Base-by-base conservation (phyloP, 2,113 vertebrate species). In the Lates calcarifer region DNA sequence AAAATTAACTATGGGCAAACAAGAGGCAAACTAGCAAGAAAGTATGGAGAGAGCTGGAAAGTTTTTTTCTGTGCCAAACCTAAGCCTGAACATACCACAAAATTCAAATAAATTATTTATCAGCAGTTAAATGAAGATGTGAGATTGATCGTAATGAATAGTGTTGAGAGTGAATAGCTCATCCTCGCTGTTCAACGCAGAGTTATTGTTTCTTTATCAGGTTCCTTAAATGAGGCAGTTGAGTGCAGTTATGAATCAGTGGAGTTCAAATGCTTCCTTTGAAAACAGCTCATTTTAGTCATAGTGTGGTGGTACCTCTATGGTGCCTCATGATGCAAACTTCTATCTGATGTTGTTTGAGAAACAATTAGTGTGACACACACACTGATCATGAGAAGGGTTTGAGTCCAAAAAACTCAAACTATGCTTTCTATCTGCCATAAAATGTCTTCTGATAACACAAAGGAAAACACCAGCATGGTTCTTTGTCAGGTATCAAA, bases 1-100 rank as follows among this genome's bases (percentile, higher is more conserved):
- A 53, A 55, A 71, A 68, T 13, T 13, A 66, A 58, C 65, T 29
- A 11, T 45, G 37, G 2, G 41, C 69, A 66, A 73, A 73, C 37
- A 64, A 35, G 12, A 33, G 39, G 33, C 28, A 17, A 24, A 49
- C 26, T 24, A 13, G n/a, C 41, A 61, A 61, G 12, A 67, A 56
- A 79, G 15, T n/a, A 60, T 41, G n/a, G 1, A 56, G 45, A 29
- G 37, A 41, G 15, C 13, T 84, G 24, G 24, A 43, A 13, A 18
- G 17, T 12, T 18, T 5, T 18, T 5, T 15, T 63, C 6, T n/a
- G 35, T 22, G 57, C 20, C 39, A 31, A 67, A 66, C 35, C 53
- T 20, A 47, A 43, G 28, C 56, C 20, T 49, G 17, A 45, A 66
- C 4, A 31, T 20, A 12, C 24, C 49, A 4, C n/a, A 47, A 55